Evolutionary conservation across 2,888 invertebrate genomes (phyloP).

Genomic region (Eristalis intricaria): DNA sequence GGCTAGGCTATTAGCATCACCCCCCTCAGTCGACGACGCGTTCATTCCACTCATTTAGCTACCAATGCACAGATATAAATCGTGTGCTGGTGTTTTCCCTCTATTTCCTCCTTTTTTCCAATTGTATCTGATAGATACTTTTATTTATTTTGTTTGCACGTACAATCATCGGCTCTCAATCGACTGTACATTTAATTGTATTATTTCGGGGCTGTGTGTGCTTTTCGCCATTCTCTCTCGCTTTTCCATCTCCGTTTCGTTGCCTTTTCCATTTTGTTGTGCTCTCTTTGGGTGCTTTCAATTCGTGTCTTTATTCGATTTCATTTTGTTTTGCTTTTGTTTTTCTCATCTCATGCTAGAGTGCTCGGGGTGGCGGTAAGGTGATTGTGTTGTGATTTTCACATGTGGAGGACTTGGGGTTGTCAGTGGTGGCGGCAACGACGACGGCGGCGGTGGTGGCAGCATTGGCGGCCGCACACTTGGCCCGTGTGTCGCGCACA

Average conservation of each 20-base stretch:
- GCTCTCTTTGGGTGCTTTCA: slow-evolving; percentile 2
- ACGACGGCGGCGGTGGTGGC: neutral
- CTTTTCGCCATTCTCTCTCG: slow-evolving; percentile 41
- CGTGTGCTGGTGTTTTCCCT: slow-evolving; percentile 27
- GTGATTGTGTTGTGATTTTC: slow-evolving; percentile 64
- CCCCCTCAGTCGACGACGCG: slow-evolving; percentile 4
- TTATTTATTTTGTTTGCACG: slow-evolving; percentile 68
- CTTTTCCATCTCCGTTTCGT: neutral
- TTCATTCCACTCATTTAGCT: slow-evolving; percentile 25
- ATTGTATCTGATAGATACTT: slow-evolving; percentile 67
- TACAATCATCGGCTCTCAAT: slow-evolving; percentile 56
- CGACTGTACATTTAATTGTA: slow-evolving; percentile 60
- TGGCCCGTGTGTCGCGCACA: slow-evolving; percentile 58
- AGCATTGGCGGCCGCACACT: neutral
- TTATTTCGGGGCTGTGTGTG: slow-evolving; percentile 28
- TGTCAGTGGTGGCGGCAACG: neutral
- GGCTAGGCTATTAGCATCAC: slow-evolving; percentile 27
- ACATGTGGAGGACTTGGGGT: slow-evolving; percentile 41
- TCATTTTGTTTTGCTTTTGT: slow-evolving; percentile 67
- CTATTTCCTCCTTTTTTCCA: slow-evolving; percentile 34
- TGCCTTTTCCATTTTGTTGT: slow-evolving; percentile 2
- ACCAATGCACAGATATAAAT: slow-evolving; percentile 57
- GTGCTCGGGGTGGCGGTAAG: slow-evolving; percentile 10
- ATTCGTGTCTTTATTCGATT: slow-evolving; percentile 35
- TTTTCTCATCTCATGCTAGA: slow-evolving; percentile 50